Conservation (phyloP, 1,140 invertebrate species). For the Drosophila sproati region DNA sequence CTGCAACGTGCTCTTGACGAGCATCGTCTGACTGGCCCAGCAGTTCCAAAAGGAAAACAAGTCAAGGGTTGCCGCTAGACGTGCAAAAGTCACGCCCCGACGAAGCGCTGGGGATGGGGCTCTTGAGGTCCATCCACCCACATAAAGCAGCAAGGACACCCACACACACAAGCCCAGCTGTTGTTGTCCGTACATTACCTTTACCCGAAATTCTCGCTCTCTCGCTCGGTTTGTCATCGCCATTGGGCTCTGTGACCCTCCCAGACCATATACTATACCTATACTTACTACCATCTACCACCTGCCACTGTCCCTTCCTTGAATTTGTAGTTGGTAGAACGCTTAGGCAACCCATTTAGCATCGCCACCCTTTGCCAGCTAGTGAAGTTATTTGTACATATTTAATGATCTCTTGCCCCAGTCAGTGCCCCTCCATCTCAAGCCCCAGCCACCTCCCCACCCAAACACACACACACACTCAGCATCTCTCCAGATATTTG, state of each 20-base stretch:
- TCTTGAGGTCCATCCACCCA: not conserved
- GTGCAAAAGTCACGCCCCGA: constrained; percentile 66
- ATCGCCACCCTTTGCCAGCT: constrained; percentile 19
- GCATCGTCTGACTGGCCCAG: constrained; percentile 43
- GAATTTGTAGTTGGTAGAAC: constrained; percentile 38
- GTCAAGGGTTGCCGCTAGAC: constrained; percentile 70
- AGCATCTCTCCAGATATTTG: not conserved
- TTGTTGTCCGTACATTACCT: constrained; percentile 35
- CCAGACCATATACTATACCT: not conserved
- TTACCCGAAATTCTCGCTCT: constrained; percentile 17
- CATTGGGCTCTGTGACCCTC: constrained; percentile 33
- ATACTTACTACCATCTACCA: too few relatives aligned
- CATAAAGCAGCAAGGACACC: not conserved
- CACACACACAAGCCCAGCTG: not conserved
- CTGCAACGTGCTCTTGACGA: constrained; percentile 48
- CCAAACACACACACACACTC: not conserved
- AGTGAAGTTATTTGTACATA: constrained; percentile 57
- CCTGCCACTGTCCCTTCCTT: not conserved
- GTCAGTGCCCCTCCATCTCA: not conserved
- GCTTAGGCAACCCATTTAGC: constrained; percentile 41
- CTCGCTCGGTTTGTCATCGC: constrained; percentile 38
- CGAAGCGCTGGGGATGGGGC: not conserved
- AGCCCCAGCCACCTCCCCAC: too few relatives aligned
- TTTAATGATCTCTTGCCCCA: constrained; percentile 44
- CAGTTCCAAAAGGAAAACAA: constrained; percentile 53